Base-by-base conservation (phyloP, 2,113 vertebrate species). In the Macquaria ambigua region DNA sequence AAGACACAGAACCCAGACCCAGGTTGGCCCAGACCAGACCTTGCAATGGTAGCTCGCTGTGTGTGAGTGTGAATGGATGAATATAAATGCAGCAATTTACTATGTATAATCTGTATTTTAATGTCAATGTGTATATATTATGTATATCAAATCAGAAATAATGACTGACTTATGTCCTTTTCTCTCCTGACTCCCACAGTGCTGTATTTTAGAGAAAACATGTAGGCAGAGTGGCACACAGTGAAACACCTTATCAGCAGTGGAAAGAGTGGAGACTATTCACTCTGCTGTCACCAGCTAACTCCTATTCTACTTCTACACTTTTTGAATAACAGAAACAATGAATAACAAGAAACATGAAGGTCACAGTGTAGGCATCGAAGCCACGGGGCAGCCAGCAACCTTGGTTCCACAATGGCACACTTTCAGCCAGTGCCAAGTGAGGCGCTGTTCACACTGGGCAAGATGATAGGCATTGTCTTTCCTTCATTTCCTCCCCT, bases 401-500 rank as follows among this genome's bases (percentile, higher is more conserved):
- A 39, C 25, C 62, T 77, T 8, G 21, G 74, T n/a, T 79, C 58
- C 58, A 58, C 37, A 10, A 43, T 50, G 66, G 39, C 68, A 67
- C 62, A 56, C 41, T 59, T 66, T 52, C 46, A 50, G 66, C 43
- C 43, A 2, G 69, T 59, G 23, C 74, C 68, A 59, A 34, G 43
- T 76, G 76, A 75, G 68, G 64, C 6, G 34, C 43, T 14, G 66
- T 68, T 85, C 84, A 71, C 63, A 77, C 18, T 68, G 81, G 83
- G 79, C 46, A 50, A 16, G 68, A 76, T 77, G 69, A 81, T 81
- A 31, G 75, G 69, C 64, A 34, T 48, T 71, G 79, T 87, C 64
- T 70, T 25, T 63, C n/a, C 25, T 79, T 79, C 83, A 86, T 89
- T 88, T 89, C 74, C 67, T 79, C 52, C 18, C 48, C 76, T 81